Evolutionary conservation across 2,797 vertebrate genomes (phyloP).

Genomic region (Sus cebifrons): DNA sequence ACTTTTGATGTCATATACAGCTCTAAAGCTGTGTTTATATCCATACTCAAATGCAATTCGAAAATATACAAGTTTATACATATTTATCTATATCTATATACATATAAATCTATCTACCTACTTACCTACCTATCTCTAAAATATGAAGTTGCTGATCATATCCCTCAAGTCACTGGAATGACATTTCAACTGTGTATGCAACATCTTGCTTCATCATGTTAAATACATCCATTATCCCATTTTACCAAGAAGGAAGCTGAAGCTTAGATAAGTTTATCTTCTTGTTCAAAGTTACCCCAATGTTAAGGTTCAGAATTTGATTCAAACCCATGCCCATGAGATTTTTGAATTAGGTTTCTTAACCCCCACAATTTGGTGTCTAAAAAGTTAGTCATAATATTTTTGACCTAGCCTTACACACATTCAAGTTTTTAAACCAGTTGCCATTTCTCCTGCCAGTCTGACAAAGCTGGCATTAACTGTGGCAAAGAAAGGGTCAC

Average conservation of each 20-base stretch:
- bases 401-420: background rate
- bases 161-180: background rate
- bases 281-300: background rate
- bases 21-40: constrained; percentile 5
- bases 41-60: background rate
- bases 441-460: background rate
- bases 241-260: background rate
- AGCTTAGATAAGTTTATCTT: background rate
- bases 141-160: background rate
- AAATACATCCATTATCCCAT: background rate
- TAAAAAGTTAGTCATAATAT: background rate
- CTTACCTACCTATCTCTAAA: background rate
- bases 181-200: constrained; percentile 14
- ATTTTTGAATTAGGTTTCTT: background rate
- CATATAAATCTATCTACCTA: too few relatives aligned
- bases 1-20: background rate
- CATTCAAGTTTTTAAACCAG: background rate
- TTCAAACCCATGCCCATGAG: background rate
- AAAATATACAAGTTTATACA: background rate
- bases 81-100: background rate
- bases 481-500: background rate
- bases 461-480: background rate
- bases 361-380: background rate
- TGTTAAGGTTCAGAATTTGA: background rate
- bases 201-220: background rate